Evolutionary conservation across 2,113 vertebrate genomes (phyloP).

Genomic region (Apodemus speciosus): DNA sequence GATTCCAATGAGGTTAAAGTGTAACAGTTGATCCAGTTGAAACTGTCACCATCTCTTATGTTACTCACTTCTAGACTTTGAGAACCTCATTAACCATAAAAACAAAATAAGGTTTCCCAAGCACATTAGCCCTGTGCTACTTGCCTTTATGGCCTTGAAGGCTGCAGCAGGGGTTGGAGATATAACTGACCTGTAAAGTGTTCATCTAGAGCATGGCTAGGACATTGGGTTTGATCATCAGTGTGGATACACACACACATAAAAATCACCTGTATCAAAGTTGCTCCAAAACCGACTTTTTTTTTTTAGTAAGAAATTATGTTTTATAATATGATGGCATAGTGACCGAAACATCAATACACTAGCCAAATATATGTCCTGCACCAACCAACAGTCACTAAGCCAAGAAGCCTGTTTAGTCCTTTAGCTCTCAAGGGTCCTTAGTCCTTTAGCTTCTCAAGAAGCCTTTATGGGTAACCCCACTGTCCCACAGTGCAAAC

Average conservation of each 20-base stretch:
- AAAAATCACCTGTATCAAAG: neutral
- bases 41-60: neutral
- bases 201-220: neutral
- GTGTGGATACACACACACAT: neutral
- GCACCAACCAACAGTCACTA: neutral
- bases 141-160: conserved; percentile 8
- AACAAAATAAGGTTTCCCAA: conserved; percentile 10
- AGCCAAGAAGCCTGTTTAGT: neutral
- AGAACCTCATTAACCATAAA: neutral
- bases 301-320: conserved; percentile 9
- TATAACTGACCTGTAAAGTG: neutral
- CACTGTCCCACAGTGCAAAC: neutral
- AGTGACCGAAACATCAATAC: neutral
- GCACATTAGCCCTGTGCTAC: neutral
- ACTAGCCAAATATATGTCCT: neutral
- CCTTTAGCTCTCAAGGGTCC: neutral
- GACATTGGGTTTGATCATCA: neutral
- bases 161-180: neutral
- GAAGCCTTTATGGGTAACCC: neutral
- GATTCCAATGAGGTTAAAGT: neutral
- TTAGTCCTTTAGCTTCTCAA: neutral
- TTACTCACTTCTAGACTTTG: conserved; percentile 3
- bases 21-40: neutral
- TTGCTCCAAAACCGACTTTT: neutral
- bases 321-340: neutral